phyloP scores from a whole-genome alignment of 1,140 invertebrate genomes.

The Papilio glaucus region DNA sequence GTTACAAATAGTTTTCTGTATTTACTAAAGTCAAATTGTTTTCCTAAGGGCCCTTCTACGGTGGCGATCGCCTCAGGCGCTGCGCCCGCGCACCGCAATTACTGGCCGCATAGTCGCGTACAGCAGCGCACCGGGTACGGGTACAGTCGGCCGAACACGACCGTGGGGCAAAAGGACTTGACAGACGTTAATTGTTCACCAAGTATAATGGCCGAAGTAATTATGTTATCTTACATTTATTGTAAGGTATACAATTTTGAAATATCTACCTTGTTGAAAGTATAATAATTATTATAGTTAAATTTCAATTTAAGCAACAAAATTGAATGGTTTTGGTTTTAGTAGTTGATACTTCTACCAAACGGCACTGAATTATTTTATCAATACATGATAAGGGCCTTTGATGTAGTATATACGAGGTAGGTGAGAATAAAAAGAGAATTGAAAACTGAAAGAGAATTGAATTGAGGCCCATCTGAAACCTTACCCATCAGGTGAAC shows the following conservation, averaged over 20 bases:
- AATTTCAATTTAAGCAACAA: too few relatives aligned
- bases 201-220: conserved; percentile 49
- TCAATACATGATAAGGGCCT: too few relatives aligned
- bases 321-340: too few relatives aligned
- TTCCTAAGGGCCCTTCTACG: conserved; percentile 43
- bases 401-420: too few relatives aligned
- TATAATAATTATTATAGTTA: not conserved
- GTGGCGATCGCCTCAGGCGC: conserved; percentile 52
- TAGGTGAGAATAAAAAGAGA: too few relatives aligned
- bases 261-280: not conserved
- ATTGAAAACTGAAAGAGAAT: too few relatives aligned
- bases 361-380: too few relatives aligned
- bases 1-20: conserved; percentile 49
- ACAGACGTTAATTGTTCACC: conserved; percentile 64
- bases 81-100: conserved; percentile 52
- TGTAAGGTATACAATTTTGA: not conserved
- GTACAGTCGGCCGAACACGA: conserved; percentile 24
- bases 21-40: conserved; percentile 55
- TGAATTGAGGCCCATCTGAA: too few relatives aligned
- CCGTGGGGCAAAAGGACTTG: conserved; percentile 51
- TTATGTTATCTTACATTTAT: conserved; percentile 44
- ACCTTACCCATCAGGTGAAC: too few relatives aligned
- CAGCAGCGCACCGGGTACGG: conserved; percentile 38
- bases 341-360: too few relatives aligned
- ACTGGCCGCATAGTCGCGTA: conserved; percentile 38